Conservation (phyloP, 64 coral and sea anemone species). For the Exaiptasia diaphana region DNA sequence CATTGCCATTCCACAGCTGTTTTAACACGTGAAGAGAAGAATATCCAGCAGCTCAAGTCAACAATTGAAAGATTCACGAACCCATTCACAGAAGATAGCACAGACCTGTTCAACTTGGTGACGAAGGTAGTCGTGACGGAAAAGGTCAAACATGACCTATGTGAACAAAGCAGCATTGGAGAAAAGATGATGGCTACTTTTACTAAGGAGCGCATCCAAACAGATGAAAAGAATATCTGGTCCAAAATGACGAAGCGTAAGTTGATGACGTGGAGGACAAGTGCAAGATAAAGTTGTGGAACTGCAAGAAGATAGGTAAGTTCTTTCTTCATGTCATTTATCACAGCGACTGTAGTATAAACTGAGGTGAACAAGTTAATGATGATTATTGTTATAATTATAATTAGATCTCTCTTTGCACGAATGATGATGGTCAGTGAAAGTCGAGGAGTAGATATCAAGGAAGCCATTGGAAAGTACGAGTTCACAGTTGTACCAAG, state of each 20-base stretch:
- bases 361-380: not conserved
- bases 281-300: not conserved
- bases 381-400: not conserved
- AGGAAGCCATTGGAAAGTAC: constrained; percentile 5
- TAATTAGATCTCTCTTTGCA: not conserved
- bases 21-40: constrained; percentile 7
- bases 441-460: not conserved
- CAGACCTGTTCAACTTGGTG: constrained; percentile 15
- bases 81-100: constrained; percentile 17
- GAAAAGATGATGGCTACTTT: not conserved
- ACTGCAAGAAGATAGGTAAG: constrained; percentile 7
- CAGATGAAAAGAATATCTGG: not conserved
- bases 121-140: constrained; percentile 17
- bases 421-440: constrained; percentile 1
- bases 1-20: not conserved
- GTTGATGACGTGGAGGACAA: constrained; percentile 13
- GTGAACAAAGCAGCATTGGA: not conserved
- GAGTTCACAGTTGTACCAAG: constrained; percentile 25
- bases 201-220: constrained; percentile 8
- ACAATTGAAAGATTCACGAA: constrained; percentile 35
- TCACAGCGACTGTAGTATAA: not conserved
- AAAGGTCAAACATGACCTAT: constrained; percentile 12
- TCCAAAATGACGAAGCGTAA: constrained; percentile 6
- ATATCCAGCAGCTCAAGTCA: not conserved
- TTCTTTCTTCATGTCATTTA: too few species aligned